These are phyloP conservation scores for Montipora capitata DNA, from an alignment of 92 coral and sea anemone species.

Conservation along the genomic window DNA sequence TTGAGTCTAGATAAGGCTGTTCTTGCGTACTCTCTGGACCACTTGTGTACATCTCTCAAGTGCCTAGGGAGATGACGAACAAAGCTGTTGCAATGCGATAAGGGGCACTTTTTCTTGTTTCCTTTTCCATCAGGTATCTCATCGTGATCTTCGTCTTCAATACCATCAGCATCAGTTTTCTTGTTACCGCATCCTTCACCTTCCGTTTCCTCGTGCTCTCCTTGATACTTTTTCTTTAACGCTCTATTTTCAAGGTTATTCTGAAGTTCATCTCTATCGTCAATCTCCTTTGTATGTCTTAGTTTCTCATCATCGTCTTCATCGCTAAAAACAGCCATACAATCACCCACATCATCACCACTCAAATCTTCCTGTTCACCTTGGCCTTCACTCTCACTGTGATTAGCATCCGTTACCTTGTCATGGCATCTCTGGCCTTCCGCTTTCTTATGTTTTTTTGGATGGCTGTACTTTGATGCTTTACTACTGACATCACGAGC, in stretches of 20 bases:
- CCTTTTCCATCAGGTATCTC: slow-evolving; percentile 23
- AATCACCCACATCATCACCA: too few species aligned
- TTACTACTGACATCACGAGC: not conserved
- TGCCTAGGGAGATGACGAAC: slow-evolving; percentile 54
- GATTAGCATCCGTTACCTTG: too few species aligned
- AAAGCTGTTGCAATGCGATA: slow-evolving; percentile 21
- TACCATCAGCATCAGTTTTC: not conserved
- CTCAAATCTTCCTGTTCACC: too few species aligned
- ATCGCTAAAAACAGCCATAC: too few species aligned
- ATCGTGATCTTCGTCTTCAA: slow-evolving; percentile 22
- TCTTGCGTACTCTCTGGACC: slow-evolving; percentile 28
- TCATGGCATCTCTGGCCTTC: too few species aligned
- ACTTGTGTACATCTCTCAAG: slow-evolving; percentile 16
- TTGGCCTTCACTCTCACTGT: too few species aligned
- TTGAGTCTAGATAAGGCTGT: slow-evolving; percentile 13
- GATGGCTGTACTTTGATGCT: too few species aligned
- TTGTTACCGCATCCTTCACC: not conserved
- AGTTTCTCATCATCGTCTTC: not conserved
- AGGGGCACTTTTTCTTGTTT: slow-evolving; percentile 39
- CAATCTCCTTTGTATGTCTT: not conserved
- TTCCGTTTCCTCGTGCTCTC: not conserved
- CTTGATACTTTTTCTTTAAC: not conserved
- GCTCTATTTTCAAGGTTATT: not conserved
- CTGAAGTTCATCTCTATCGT: not conserved
- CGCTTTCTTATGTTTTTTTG: too few species aligned